Conservation (phyloP, 2,113 vertebrate genomes). For the Rhinolophus sinicus region DNA sequence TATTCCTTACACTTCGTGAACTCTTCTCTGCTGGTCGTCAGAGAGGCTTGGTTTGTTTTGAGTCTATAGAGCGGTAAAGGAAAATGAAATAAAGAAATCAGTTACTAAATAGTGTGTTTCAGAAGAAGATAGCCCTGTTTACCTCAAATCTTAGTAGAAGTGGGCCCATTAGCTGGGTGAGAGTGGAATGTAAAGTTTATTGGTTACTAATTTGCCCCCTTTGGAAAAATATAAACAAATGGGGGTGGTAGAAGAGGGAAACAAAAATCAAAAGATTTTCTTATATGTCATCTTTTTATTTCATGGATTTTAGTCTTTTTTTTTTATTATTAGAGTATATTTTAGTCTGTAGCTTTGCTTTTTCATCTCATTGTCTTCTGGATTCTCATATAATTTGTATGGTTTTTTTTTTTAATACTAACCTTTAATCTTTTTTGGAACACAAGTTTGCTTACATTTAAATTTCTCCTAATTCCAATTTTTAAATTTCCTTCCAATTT, state of each 20-base stretch:
- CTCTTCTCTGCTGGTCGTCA: not conserved
- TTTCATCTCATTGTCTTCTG: not conserved
- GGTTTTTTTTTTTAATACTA: not conserved
- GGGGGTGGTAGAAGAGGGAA: not conserved
- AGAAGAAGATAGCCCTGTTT: not conserved
- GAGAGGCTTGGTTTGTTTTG: not conserved
- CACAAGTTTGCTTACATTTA: slow-evolving; percentile 3
- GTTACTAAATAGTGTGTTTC: not conserved
- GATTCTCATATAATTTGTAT: not conserved
- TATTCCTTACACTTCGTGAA: not conserved
- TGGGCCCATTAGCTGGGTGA: not conserved
- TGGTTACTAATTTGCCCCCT: not conserved
- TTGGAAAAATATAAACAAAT: not conserved
- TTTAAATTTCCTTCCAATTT: not conserved
- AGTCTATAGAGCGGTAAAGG: not conserved
- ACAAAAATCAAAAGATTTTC: not conserved
- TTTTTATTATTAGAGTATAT: not conserved
- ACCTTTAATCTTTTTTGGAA: not conserved
- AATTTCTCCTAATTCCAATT: slow-evolving; percentile 35
- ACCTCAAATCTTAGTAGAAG: not conserved
- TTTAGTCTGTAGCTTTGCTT: not conserved
- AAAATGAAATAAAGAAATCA: not conserved
- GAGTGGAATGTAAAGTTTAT: not conserved
- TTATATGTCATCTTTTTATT: not conserved
- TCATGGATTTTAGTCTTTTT: not conserved